These are phyloP conservation scores for Aphis gossypii DNA, from an alignment of 1,140 invertebrate genomes.

Conservation along the genomic window DNA sequence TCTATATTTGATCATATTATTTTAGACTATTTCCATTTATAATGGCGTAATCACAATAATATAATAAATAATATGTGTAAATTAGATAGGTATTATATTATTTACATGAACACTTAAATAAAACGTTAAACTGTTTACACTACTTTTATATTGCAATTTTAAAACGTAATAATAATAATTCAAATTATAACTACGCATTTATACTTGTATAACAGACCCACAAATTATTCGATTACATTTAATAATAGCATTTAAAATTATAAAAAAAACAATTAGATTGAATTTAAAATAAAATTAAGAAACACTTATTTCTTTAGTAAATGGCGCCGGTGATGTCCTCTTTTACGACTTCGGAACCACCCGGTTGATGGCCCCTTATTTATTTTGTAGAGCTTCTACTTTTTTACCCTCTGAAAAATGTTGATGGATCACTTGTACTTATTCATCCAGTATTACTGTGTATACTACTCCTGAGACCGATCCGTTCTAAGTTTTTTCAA, in stretches of 20 bases:
- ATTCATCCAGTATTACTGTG: not conserved
- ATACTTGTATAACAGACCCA: not conserved
- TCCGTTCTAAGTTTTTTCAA: constrained; percentile 3
- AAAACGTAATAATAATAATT: not conserved
- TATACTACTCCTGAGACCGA: constrained; percentile 26
- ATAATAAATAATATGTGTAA: not conserved
- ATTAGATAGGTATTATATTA: not conserved
- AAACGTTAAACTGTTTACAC: not conserved
- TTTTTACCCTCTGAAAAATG: constrained; percentile 16
- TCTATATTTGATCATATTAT: not conserved
- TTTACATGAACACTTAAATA: not conserved
- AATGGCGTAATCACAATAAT: not conserved
- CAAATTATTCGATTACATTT: not conserved
- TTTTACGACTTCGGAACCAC: constrained; percentile 41
- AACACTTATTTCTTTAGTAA: constrained; percentile 3
- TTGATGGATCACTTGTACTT: constrained; percentile 34
- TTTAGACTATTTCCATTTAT: not conserved
- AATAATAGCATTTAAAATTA: not conserved
- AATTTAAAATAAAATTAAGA: constrained; percentile 18
- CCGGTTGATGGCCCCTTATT: constrained; percentile 30
- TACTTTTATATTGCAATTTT: not conserved
- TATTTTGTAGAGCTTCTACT: constrained; percentile 34
- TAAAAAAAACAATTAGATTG: not conserved
- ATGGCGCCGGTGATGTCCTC: not conserved
- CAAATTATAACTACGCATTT: not conserved